Evolutionary conservation across 2,888 invertebrate genomes (phyloP).

Genomic region (Sisyra terminalis): DNA sequence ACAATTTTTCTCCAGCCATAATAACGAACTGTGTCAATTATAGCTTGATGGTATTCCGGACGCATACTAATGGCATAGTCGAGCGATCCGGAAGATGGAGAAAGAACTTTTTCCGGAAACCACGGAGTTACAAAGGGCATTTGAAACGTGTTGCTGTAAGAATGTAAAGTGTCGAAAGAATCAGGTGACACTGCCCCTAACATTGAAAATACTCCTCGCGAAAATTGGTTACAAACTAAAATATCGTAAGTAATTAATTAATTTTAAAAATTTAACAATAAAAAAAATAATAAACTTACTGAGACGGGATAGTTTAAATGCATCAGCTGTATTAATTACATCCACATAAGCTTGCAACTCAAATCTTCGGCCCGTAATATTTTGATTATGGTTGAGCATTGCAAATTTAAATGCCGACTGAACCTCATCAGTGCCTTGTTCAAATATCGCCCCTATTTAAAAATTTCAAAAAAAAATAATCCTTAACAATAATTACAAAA

Average conservation of each 20-base stretch:
- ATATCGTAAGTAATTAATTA: constrained; percentile 11
- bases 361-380: constrained; percentile 59
- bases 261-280: neutral
- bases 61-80: constrained; percentile 88
- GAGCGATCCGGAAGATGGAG: constrained; percentile 74
- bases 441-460: constrained; percentile 80
- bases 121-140: constrained; percentile 90
- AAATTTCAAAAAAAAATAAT: constrained; percentile 10
- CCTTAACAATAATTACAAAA: too few species aligned
- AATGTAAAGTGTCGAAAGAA: constrained; percentile 87
- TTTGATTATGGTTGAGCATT: constrained; percentile 72
- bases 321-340: constrained; percentile 84
- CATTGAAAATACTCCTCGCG: constrained; percentile 78
- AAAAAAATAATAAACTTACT: constrained; percentile 45
- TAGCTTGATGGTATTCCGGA: constrained; percentile 89
- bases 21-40: constrained; percentile 84
- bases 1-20: constrained; percentile 84
- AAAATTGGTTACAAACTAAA: constrained; percentile 81
- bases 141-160: constrained; percentile 88
- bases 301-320: constrained; percentile 77
- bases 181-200: constrained; percentile 82
- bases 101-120: constrained; percentile 85
- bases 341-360: constrained; percentile 81
- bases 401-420: constrained; percentile 88
- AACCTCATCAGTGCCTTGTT: constrained; percentile 81